Evolutionary conservation across 2,113 vertebrate species (phyloP).

Genomic region (Sinosuthora webbiana): DNA sequence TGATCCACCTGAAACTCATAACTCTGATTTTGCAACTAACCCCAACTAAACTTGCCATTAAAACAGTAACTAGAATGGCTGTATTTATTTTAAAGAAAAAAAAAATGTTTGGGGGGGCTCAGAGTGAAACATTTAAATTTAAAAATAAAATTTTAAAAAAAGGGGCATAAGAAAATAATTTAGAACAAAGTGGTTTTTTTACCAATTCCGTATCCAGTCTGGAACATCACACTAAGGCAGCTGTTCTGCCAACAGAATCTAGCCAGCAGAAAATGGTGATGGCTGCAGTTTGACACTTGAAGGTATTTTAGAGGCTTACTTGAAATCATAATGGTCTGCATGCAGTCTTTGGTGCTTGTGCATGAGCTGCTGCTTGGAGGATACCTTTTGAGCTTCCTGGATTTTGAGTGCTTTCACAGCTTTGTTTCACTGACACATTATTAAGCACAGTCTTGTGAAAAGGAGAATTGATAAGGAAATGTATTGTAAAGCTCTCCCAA

Average conservation of each 20-base stretch:
- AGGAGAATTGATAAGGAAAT: constrained; percentile 21
- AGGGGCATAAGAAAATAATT: background rate
- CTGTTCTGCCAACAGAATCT: background rate
- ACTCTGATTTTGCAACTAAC: background rate
- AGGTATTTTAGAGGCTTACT: background rate
- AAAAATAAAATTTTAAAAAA: too few species aligned
- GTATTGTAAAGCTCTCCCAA: background rate
- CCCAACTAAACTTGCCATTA: background rate
- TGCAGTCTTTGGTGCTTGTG: background rate
- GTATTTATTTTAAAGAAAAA: background rate
- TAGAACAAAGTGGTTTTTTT: background rate
- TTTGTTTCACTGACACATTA: background rate
- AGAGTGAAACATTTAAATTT: background rate
- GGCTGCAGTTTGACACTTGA: constrained; percentile 1
- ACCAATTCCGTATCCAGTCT: background rate
- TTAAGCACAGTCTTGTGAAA: background rate
- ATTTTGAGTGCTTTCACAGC: background rate
- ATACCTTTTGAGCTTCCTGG: background rate
- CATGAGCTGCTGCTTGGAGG: background rate
- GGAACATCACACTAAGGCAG: background rate
- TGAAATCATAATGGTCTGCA: background rate
- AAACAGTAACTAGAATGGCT: background rate
- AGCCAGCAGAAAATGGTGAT: background rate
- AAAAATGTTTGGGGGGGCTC: background rate
- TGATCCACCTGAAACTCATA: background rate